Percentiles rank a stretch among this genome's conserved stretches.
Evolutionary conservation across 1,140 invertebrate species (phyloP).

Genomic region (Diprion similis): DNA sequence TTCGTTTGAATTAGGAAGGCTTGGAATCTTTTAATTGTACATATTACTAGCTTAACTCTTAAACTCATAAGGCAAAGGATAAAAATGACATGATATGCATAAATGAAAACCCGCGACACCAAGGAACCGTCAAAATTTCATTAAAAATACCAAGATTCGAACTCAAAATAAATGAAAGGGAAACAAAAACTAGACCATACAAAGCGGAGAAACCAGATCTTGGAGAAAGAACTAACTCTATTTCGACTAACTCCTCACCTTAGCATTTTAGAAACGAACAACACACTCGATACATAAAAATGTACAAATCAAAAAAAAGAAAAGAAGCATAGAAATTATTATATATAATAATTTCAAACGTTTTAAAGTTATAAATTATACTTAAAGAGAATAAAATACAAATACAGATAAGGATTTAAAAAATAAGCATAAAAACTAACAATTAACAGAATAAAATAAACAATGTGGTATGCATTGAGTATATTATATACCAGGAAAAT

Average conservation of each 20-base stretch:
- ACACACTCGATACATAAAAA: neutral
- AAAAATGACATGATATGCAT: neutral
- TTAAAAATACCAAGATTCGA: neutral
- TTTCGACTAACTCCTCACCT: neutral
- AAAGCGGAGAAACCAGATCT: neutral
- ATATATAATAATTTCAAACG: conserved; percentile 53
- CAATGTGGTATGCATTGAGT: conserved; percentile 22
- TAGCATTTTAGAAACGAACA: neutral
- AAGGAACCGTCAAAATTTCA: neutral
- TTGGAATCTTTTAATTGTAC: neutral
- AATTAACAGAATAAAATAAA: conserved; percentile 27
- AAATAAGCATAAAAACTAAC: conserved; percentile 36
- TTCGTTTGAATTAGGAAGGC: neutral
- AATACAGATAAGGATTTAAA: conserved; percentile 26
- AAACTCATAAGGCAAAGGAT: neutral
- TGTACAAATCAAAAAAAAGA: conserved; percentile 24
- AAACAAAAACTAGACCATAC: neutral
- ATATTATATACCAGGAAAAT: conserved; percentile 40
- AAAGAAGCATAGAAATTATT: conserved; percentile 58
- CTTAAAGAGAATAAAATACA: conserved; percentile 30
- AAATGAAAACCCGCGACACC: neutral
- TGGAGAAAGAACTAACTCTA: neutral
- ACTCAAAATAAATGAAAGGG: neutral
- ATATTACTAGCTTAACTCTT: neutral
- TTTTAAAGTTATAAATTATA: conserved; percentile 61